phyloP scores from a whole-genome alignment of 1,140 invertebrate genomes.

The Leptinotarsa defecta region DNA sequence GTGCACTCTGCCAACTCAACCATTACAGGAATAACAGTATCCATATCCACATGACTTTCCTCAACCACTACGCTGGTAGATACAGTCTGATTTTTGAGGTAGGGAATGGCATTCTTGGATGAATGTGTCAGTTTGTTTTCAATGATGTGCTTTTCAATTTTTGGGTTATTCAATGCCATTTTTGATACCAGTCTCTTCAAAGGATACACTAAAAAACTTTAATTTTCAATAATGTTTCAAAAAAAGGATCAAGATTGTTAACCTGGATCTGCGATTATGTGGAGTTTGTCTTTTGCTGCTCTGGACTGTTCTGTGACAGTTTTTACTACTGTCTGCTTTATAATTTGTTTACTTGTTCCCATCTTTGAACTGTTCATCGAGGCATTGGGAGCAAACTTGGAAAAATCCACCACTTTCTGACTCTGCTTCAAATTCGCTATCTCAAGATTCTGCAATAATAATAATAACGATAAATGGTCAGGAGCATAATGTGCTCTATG shows the following conservation, averaged over 20 bases:
- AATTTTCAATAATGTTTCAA: not conserved
- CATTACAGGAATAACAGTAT: slow-evolving; percentile 31
- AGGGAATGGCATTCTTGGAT: slow-evolving; percentile 31
- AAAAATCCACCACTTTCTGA: slow-evolving; percentile 39
- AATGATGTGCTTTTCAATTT: slow-evolving; percentile 33
- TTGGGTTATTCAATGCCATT: slow-evolving; percentile 25
- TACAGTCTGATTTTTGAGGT: slow-evolving; percentile 36
- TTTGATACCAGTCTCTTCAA: slow-evolving; percentile 26
- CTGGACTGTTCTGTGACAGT: not conserved
- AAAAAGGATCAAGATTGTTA: slow-evolving; percentile 15
- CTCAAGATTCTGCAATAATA: slow-evolving; percentile 45
- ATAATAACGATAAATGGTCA: not conserved
- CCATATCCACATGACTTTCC: slow-evolving; percentile 32
- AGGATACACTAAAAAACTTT: slow-evolving; percentile 40
- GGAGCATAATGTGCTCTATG: no score
- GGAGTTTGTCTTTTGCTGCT: slow-evolving; percentile 19
- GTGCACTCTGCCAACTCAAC: slow-evolving; percentile 25
- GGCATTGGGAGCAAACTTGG: slow-evolving; percentile 21
- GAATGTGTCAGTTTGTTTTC: slow-evolving; percentile 28
- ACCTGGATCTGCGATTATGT: slow-evolving; percentile 30
- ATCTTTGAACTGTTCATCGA: slow-evolving; percentile 16
- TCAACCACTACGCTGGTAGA: slow-evolving; percentile 28
- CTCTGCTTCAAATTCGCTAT: slow-evolving; percentile 48
- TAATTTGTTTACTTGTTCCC: not conserved
- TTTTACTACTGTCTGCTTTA: slow-evolving; percentile 18